Percentiles rank a stretch among this genome's conserved stretches.
Conservation (phyloP, 2,113 vertebrate species). For the Lepisosteus oculatus region DNA sequence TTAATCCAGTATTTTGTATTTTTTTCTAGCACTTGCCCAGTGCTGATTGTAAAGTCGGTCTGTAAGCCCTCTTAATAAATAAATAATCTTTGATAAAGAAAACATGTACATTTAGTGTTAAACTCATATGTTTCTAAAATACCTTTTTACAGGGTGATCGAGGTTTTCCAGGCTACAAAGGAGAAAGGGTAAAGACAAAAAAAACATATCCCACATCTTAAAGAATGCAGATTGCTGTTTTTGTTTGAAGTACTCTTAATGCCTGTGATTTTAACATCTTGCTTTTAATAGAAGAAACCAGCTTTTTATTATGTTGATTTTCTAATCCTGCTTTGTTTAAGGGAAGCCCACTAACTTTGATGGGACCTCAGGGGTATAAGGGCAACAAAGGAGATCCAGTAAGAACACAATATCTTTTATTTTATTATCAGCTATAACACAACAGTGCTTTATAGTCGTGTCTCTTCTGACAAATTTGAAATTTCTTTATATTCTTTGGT, state of each 20-base stretch:
- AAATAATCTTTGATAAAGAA: too few species aligned
- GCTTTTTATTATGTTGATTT: not conserved
- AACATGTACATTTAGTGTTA: not conserved
- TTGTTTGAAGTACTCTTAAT: not conserved
- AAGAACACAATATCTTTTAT: constrained; percentile 31
- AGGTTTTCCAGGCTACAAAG: constrained; percentile 70
- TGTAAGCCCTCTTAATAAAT: too few species aligned
- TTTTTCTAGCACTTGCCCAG: too few species aligned
- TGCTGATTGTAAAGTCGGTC: too few species aligned
- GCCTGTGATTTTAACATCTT: too few species aligned
- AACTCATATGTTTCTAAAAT: too few species aligned
- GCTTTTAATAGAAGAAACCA: too few species aligned
- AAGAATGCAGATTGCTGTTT: not conserved
- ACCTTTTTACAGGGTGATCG: constrained; percentile 68
- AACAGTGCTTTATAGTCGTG: too few species aligned
- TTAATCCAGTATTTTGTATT: too few species aligned
- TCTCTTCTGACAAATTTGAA: too few species aligned
- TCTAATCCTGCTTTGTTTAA: constrained; percentile 34
- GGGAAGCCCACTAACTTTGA: constrained; percentile 68
- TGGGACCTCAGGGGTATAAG: constrained; percentile 79
- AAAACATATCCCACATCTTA: not conserved
- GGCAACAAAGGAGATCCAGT: constrained; percentile 79
- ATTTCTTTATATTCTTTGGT: too few species aligned
- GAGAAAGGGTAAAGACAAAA: constrained; percentile 71
- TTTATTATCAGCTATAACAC: not conserved